These are phyloP conservation scores for Blastobasis lacticolella DNA, from an alignment of 2,888 invertebrate species.

Conservation along the genomic window DNA sequence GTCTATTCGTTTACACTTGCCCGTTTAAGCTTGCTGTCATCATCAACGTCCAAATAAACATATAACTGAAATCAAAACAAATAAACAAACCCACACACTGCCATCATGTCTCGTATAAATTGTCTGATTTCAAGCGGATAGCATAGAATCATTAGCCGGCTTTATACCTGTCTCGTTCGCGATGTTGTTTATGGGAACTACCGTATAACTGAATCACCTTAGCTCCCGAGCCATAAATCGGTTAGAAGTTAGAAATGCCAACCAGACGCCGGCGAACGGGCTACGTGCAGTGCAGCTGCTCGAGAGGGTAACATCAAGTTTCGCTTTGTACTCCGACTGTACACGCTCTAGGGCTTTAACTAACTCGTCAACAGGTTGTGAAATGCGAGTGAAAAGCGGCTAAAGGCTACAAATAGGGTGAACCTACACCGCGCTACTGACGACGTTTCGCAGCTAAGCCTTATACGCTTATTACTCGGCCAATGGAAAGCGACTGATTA, in stretches of 20 bases:
- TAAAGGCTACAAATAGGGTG: constrained; percentile 25
- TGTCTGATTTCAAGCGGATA: too few species aligned
- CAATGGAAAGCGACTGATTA: too few species aligned
- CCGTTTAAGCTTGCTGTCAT: too few species aligned
- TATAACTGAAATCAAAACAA: too few species aligned
- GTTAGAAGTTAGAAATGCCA: constrained; percentile 3
- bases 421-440: too few species aligned
- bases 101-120: too few species aligned
- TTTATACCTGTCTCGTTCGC: constrained; percentile 4
- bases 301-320: constrained; percentile 24
- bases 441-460: too few species aligned
- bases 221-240: constrained; percentile 7
- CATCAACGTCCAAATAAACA: too few species aligned
- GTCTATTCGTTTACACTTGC: too few species aligned
- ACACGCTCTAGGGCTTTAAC: constrained; percentile 49
- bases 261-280: constrained; percentile 5
- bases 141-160: neutral
- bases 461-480: too few species aligned
- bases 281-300: constrained; percentile 7
- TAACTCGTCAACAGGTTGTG: constrained; percentile 69
- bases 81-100: too few species aligned
- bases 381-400: constrained; percentile 59
- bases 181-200: constrained; percentile 6
- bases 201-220: constrained; percentile 7
- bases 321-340: constrained; percentile 45